Conservation (phyloP, 2,113 vertebrate genomes). For the Lota lota region DNA sequence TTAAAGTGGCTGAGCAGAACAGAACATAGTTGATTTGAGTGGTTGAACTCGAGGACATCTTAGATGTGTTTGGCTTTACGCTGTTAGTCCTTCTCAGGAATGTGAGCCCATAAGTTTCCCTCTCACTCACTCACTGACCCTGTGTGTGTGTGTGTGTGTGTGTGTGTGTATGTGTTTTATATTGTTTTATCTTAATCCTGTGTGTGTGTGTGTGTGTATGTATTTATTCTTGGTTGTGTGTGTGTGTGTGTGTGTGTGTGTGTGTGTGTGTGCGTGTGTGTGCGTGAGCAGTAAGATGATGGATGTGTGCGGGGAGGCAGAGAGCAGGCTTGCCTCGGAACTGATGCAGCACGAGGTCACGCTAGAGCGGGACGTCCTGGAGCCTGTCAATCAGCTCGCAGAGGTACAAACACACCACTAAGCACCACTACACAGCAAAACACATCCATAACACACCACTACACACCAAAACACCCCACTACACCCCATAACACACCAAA, state of each 20-base stretch:
- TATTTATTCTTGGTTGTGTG: background rate
- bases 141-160: too few species aligned
- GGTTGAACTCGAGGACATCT: too few species aligned
- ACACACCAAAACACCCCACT: too few species aligned
- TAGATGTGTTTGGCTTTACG: background rate
- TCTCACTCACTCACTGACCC: constrained; percentile 11
- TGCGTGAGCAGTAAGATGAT: constrained; percentile 85
- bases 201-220: too few species aligned
- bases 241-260: constrained; percentile 6
- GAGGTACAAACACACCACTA: constrained; percentile 74
- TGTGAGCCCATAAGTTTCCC: background rate
- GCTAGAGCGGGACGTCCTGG: constrained; percentile 86
- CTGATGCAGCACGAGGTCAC: constrained; percentile 88
- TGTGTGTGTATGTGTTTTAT: too few species aligned
- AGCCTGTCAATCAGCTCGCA: constrained; percentile 85
- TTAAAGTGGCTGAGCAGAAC: too few species aligned
- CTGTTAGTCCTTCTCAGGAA: constrained; percentile 1
- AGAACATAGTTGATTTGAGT: too few species aligned
- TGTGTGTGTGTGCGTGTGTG: constrained; percentile 6
- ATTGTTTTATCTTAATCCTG: too few species aligned
- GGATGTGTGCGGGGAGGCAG: constrained; percentile 87
- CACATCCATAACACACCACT: too few species aligned
- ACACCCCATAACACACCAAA: too few species aligned
- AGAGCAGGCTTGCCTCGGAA: constrained; percentile 84
- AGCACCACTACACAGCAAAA: background rate